Evolutionary conservation across 2,797 vertebrate species (phyloP).

Genomic region (Amblyopsis hoosieri): DNA sequence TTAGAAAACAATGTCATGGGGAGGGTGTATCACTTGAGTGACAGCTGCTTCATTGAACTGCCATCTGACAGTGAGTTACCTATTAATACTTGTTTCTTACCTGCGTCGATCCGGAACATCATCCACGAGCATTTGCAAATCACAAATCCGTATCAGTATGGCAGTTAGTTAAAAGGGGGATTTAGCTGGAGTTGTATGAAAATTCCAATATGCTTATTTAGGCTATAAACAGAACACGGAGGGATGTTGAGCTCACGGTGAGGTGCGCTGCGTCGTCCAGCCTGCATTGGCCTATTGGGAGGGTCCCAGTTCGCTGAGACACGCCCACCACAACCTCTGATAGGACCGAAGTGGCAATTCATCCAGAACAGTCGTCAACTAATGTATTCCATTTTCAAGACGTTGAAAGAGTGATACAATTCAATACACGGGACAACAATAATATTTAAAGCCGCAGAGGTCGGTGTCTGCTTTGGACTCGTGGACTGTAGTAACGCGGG

Average conservation of each 20-base stretch:
- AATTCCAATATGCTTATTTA: too few relatives aligned
- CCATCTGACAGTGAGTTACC: too few relatives aligned
- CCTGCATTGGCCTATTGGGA: constrained; percentile 20
- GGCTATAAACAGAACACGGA: too few relatives aligned
- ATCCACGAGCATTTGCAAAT: too few relatives aligned
- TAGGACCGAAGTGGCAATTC: constrained; percentile 26
- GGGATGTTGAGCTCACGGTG: too few relatives aligned
- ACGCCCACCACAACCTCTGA: constrained; percentile 36
- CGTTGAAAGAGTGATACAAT: constrained; percentile 23
- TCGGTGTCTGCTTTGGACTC: constrained; percentile 16
- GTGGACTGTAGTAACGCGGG: constrained; percentile 23
- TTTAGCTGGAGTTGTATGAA: too few relatives aligned
- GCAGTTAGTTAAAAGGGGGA: too few relatives aligned
- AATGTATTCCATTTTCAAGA: constrained; percentile 33
- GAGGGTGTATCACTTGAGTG: constrained; percentile 1
- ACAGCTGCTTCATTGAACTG: too few relatives aligned
- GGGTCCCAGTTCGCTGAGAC: constrained; percentile 10
- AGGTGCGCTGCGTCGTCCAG: not conserved
- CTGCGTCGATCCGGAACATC: too few relatives aligned
- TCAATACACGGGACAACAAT: constrained; percentile 18
- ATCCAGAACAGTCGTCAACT: constrained; percentile 22
- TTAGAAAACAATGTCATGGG: not conserved
- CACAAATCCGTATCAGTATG: too few relatives aligned
- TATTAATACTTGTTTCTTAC: too few relatives aligned
- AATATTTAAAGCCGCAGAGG: constrained; percentile 19